phyloP scores from a whole-genome alignment of 2,888 invertebrate genomes.

The Hirtodrosophila confusa region DNA sequence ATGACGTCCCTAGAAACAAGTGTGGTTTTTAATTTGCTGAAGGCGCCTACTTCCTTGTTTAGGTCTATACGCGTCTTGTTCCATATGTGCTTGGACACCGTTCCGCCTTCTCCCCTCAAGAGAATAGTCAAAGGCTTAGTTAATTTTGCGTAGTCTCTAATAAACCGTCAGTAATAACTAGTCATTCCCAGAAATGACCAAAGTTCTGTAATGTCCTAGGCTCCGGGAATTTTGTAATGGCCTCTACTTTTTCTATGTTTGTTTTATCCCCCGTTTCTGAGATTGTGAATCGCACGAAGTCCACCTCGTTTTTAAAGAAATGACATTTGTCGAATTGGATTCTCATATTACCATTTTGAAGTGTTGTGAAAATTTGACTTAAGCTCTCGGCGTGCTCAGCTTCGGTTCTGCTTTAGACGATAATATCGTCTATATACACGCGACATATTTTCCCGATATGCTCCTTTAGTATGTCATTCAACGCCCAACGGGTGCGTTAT shows the following conservation, averaged over 20 bases:
- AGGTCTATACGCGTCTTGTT: not conserved
- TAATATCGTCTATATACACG: no score
- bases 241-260: conserved; percentile 4
- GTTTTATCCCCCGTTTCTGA: no score
- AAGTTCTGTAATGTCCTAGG: conserved; percentile 1
- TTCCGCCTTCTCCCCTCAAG: not conserved
- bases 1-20: conserved; percentile 1
- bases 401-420: no score
- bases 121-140: not conserved
- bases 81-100: not conserved
- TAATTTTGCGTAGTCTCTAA: conserved; percentile 4
- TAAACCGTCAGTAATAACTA: not conserved
- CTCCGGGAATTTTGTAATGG: conserved; percentile 2
- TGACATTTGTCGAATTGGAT: no score
- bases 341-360: no score
- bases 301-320: no score
- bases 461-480: no score
- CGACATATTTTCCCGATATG: no score
- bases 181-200: conserved; percentile 1
- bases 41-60: not conserved
- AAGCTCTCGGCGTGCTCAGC: no score
- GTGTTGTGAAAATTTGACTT: no score
- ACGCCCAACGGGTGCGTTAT: no score
- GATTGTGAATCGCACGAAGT: no score
- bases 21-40: not conserved